Evolutionary conservation across 2,113 vertebrate species (phyloP).

Genomic region (Drymodes brunneopygia): DNA sequence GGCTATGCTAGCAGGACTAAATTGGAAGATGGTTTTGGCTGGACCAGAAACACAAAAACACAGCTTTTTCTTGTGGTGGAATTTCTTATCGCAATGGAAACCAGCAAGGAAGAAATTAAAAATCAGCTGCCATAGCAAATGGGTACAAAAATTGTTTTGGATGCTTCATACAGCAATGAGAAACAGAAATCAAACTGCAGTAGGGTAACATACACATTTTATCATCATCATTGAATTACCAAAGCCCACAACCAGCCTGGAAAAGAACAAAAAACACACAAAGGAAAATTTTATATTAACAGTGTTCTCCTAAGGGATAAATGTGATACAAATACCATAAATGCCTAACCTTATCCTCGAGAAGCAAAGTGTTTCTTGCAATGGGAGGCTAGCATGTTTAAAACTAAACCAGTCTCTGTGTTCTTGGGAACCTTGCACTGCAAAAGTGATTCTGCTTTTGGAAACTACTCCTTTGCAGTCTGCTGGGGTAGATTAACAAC

Average conservation of each 20-base stretch:
- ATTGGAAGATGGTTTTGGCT: background rate
- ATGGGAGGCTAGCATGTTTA: background rate
- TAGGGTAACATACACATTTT: background rate
- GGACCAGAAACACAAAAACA: background rate
- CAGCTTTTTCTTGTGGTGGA: background rate
- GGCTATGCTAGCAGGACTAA: background rate
- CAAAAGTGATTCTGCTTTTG: background rate
- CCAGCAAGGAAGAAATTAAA: background rate
- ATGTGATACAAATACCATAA: background rate
- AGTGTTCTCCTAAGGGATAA: background rate
- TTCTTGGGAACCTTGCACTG: background rate
- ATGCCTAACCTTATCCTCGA: background rate
- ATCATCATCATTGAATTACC: background rate
- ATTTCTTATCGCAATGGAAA: background rate
- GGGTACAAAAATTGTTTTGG: background rate
- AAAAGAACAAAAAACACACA: background rate
- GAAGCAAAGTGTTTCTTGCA: background rate
- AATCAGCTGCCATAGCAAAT: background rate
- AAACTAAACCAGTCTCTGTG: background rate
- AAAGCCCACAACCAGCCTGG: background rate
- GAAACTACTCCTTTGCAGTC: background rate
- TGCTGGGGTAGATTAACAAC: background rate
- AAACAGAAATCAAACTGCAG: background rate
- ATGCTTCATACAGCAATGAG: background rate
- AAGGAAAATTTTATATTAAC: background rate